Conservation (phyloP, 2,888 invertebrate genomes). For the Rhodophaea formosa region DNA sequence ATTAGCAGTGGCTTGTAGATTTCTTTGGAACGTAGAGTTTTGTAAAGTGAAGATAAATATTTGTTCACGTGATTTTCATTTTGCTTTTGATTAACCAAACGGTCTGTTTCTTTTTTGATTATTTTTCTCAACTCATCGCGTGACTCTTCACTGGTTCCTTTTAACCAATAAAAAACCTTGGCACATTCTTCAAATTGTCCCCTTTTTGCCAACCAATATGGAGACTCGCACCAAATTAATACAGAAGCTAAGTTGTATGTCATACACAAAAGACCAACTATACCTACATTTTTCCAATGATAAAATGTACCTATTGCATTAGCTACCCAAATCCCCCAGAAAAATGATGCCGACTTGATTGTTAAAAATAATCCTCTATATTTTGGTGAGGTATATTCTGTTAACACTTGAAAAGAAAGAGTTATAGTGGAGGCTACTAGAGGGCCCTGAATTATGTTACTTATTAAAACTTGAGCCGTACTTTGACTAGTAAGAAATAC, state of each 20-base stretch:
- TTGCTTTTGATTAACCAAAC: conserved; percentile 26
- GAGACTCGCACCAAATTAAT: conserved; percentile 30
- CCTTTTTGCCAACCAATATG: conserved; percentile 33
- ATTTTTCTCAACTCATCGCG: conserved; percentile 31
- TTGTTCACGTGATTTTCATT: conserved; percentile 20
- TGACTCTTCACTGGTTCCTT: conserved; percentile 31
- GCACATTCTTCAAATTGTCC: conserved; percentile 32
- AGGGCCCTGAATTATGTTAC: background rate
- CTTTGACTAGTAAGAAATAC: conserved; percentile 3
- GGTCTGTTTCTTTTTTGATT: conserved; percentile 33
- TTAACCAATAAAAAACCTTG: conserved; percentile 33
- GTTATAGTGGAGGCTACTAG: background rate
- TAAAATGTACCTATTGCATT: conserved; percentile 21
- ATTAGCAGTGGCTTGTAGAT: conserved; percentile 31
- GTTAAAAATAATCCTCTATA: conserved; percentile 29
- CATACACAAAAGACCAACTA: conserved; percentile 28
- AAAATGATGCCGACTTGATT: conserved; percentile 27
- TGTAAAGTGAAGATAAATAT: conserved; percentile 25
- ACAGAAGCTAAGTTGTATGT: conserved; percentile 25
- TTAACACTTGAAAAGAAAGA: conserved; percentile 17
- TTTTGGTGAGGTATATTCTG: conserved; percentile 27
- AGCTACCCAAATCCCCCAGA: conserved; percentile 25
- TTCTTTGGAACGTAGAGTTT: conserved; percentile 20
- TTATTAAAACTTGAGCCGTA: background rate
- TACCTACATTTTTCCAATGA: conserved; percentile 27